A percentile compares a stretch with the other conserved stretches of the same genome.
Conservation (phyloP, 2,113 vertebrate genomes). For the Psittacula cyanocephala region DNA sequence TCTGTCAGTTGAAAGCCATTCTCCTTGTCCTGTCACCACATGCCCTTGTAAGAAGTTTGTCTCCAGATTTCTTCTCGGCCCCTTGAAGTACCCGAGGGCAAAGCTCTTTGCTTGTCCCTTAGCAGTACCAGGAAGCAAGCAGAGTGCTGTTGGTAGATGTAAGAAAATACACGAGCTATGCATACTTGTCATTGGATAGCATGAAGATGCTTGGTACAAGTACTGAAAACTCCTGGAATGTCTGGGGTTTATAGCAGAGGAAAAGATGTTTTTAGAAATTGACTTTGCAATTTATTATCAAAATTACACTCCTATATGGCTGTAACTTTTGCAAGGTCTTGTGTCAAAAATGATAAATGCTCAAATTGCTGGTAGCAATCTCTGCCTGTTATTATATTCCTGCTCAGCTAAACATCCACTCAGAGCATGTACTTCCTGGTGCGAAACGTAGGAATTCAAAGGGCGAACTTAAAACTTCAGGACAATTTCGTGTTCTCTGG, state of each 20-base stretch:
- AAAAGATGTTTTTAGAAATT: neutral
- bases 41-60: neutral
- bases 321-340: neutral
- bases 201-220: neutral
- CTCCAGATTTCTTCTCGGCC: neutral
- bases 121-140: neutral
- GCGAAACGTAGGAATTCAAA: neutral
- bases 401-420: neutral
- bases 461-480: neutral
- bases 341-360: constrained; percentile 41
- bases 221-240: neutral
- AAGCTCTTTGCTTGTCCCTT: neutral
- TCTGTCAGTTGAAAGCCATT: neutral
- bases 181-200: neutral
- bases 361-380: neutral
- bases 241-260: neutral
- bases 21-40: neutral
- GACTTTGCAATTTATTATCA: neutral
- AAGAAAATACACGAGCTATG: neutral
- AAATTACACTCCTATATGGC: neutral
- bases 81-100: neutral
- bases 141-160: neutral
- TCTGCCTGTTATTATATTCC: neutral
- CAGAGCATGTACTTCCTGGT: neutral
- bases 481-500: neutral